These are phyloP conservation scores for Tapirus terrestris DNA, from an alignment of 2,113 vertebrate species.

Conservation along the genomic window DNA sequence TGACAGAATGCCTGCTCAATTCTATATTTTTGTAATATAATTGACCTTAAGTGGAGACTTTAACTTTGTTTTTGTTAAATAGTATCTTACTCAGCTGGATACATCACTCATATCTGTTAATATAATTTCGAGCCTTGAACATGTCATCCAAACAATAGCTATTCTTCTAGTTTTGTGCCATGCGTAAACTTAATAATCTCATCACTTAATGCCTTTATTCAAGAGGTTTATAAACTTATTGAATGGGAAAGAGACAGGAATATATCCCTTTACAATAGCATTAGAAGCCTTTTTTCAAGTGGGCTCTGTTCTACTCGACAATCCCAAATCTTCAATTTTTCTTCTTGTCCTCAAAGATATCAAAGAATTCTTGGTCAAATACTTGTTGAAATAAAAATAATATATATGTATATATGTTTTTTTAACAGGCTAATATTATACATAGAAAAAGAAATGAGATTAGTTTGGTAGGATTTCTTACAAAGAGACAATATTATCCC, in stretches of 20 bases:
- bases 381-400: not conserved
- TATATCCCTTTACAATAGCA: not conserved
- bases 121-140: not conserved
- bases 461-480: slow-evolving; percentile 24
- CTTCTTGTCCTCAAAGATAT: not conserved
- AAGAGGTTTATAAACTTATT: slow-evolving; percentile 1
- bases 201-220: not conserved
- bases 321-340: not conserved
- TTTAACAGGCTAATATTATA: not conserved
- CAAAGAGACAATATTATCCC: not conserved
- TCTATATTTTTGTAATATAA: not conserved
- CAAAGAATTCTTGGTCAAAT: not conserved
- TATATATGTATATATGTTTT: not conserved
- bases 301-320: not conserved
- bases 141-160: not conserved
- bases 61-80: not conserved
- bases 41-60: not conserved
- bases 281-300: not conserved
- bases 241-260: not conserved
- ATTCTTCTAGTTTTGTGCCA: not conserved
- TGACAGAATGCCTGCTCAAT: not conserved
- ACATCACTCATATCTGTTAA: not conserved
- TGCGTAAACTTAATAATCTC: slow-evolving; percentile 12
- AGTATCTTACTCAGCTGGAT: not conserved
- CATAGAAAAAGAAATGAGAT: not conserved